Conservation (phyloP, 2,113 vertebrate genomes). For the Suricata suricatta region DNA sequence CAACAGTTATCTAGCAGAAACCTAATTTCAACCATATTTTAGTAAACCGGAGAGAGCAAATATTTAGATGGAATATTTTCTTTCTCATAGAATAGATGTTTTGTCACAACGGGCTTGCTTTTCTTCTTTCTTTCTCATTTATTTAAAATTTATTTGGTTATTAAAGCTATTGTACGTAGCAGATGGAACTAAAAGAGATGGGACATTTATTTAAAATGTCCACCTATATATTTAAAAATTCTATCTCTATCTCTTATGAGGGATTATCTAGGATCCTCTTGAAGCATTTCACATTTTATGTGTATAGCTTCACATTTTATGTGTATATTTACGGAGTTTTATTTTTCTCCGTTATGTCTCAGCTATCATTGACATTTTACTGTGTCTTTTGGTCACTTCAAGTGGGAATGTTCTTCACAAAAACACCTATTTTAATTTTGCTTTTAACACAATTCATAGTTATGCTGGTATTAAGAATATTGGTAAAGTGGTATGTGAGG, state of each 20-base stretch:
- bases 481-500: background rate
- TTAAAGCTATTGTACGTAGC: background rate
- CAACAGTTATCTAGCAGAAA: background rate
- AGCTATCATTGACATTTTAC: background rate
- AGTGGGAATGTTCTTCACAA: background rate
- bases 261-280: background rate
- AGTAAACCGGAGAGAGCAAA: conserved; percentile 19
- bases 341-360: background rate
- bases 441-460: background rate
- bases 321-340: background rate
- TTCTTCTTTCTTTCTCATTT: conserved; percentile 4
- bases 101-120: background rate
- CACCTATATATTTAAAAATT: background rate
- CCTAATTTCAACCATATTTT: background rate
- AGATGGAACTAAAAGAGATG: background rate
- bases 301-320: conserved; percentile 1
- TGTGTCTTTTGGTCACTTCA: background rate
- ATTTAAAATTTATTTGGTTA: conserved; percentile 31
- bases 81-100: background rate
- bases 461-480: conserved; percentile 17
- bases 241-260: background rate
- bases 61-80: conserved; percentile 7
- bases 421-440: conserved; percentile 46
- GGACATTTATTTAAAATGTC: background rate
- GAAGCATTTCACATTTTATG: background rate